A percentile compares a stretch with the other conserved stretches of the same genome.
Conservation (phyloP, 2,797 vertebrate species). For the Hemitrygon akajei region DNA sequence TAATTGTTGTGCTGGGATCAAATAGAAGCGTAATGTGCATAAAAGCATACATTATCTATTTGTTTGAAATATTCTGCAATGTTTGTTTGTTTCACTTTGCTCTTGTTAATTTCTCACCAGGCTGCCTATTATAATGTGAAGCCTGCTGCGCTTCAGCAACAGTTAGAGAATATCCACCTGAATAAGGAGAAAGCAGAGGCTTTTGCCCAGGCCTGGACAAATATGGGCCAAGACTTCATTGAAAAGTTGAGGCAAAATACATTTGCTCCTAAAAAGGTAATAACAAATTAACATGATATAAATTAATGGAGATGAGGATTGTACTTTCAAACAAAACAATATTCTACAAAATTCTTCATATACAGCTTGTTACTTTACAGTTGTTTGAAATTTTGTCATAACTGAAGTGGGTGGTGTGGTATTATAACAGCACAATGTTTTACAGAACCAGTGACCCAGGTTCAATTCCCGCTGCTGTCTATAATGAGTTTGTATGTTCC, state of each 20-base stretch:
- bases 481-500: too few relatives aligned
- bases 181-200: constrained; percentile 73
- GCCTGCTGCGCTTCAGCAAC: constrained; percentile 72
- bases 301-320: background rate
- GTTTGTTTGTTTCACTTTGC: background rate
- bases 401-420: background rate
- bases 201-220: constrained; percentile 72
- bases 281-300: background rate
- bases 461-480: too few relatives aligned
- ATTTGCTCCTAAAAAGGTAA: constrained; percentile 85
- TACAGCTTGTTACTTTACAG: background rate
- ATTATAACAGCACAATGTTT: too few relatives aligned
- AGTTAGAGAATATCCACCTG: constrained; percentile 73
- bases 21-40: background rate
- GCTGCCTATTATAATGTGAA: constrained; percentile 88
- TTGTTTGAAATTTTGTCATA: background rate
- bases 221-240: constrained; percentile 72
- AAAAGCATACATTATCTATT: background rate
- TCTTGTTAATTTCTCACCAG: constrained; percentile 50
- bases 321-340: too few relatives aligned
- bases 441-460: too few relatives aligned
- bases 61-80: background rate
- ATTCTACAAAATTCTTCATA: background rate
- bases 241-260: constrained; percentile 79
- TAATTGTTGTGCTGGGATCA: background rate